Base-by-base conservation (phyloP, 2,888 invertebrate genomes). In the Cotesia congregata region DNA sequence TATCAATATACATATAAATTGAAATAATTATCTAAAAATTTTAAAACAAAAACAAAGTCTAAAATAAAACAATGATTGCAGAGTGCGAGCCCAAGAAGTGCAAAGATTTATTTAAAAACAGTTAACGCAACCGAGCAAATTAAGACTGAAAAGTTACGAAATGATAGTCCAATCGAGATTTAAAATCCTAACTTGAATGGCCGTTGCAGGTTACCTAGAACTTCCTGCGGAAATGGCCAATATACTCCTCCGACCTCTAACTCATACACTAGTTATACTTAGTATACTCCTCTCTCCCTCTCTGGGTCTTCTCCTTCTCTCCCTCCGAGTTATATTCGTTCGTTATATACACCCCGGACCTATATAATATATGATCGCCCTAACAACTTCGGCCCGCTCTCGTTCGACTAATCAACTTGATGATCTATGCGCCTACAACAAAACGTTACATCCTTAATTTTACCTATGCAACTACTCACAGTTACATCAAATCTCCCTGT, bases 191-290 rank as follows among this genome's bases (percentile, higher is more conserved):
- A 86, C 83, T 85, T 87, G 85, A 86, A 87, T 85, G 85, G 85
- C 83, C 83, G 85, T 86, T 87, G 83, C 86, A 87, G 86, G 87
- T 87, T 87, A 87, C 87, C 87, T 87, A 87, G 86, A 86, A 84
- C 86, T 87, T 87, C 87, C 87, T 87, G 87, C 87, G 87, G 87
- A 87, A 87, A 87, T 87, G 84, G 85, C 86, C 87, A 87, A 87
- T 87, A 86, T 87, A 87, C 84, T 84, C 85, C 86, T 85, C 85
- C 85, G 85, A 86, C 86, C 86, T 86, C 86, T 85, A 86, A 85
- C 86, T 85, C 84, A 79, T 83, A 83, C 83, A 83, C 83, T 83
- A 80, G 81, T 83, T 64, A 64, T 64, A 39, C 67, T 38, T 60
- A 50, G 69, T 77, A 78, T 78, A 70, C 77, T 77, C 77, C 79